Evolutionary conservation across 2,888 invertebrate genomes (phyloP), one percentile per base, ranked within the genome.

Genomic region (Chrysotoxum bicinctum): DNA sequence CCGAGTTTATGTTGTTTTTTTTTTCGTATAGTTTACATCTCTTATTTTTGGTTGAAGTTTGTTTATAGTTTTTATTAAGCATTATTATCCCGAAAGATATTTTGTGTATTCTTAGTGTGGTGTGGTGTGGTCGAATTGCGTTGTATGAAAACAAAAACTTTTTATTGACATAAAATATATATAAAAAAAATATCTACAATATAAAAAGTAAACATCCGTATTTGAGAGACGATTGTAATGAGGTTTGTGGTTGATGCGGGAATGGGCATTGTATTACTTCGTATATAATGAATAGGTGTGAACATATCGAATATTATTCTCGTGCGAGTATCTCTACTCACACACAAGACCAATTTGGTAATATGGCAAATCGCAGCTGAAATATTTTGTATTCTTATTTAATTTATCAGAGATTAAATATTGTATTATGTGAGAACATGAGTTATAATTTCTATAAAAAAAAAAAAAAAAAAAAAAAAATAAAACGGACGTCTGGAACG

Each of bases 1-100:
- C 1, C 26, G 26, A 35, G 5, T 72, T 43, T 26, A 40, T 26
- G n/a, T n/a, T 70, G 4, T 50, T 40, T 19, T 50, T 40, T 1
- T 64, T 30, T 8, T 9, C 5, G 1, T 9, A 14, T 1, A 30
- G 5, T 54, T 40, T 48, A 21, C 45, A 50, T 58, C 7, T 37
- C 30, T 40, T 52, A 26, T 14, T 23, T 23, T n/a, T n/a, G n/a
- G 35, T 21, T 72, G 12, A 35, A 5, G 7, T 62, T 72, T 72
- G 79, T 80, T 74, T 68, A 68, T 40, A 73, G 10, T 77, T 73
- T 73, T 78, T 60, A 50, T 73, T 76, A 73, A 58, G 64, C 66
- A 37, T 50, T 58, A 56, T 72, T 60, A 54, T 35, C 2, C 40
- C 16, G n/a, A 54, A 40, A 32, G 12, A 26, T 43, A 48, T 26